These are phyloP conservation scores for Tetraneura akinire DNA, from an alignment of 1,140 invertebrate species.

Conservation along the genomic window DNA sequence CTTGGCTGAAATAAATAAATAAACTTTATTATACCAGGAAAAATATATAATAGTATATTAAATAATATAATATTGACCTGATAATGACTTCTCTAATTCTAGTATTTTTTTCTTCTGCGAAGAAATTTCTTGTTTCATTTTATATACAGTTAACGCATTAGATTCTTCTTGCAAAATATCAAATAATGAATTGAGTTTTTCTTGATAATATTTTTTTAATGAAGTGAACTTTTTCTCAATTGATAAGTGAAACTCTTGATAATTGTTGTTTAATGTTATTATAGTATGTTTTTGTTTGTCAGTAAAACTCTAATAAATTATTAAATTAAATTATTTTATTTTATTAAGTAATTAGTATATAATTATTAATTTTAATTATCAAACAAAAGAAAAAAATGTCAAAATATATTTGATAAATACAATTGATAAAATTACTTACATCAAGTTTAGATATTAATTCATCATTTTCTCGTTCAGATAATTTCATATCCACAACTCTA, in stretches of 20 bases:
- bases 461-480: constrained; percentile 38
- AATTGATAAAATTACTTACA: neutral
- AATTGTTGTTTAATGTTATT: constrained; percentile 11
- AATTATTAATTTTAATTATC: too few relatives aligned
- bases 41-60: neutral
- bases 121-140: constrained; percentile 14
- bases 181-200: constrained; percentile 19
- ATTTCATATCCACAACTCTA: constrained; percentile 36
- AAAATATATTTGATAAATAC: too few relatives aligned
- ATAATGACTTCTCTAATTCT: constrained; percentile 10
- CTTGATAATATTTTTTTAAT: constrained; percentile 40
- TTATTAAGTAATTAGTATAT: too few relatives aligned
- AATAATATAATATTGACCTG: neutral
- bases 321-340: neutral
- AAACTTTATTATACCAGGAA: neutral
- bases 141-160: constrained; percentile 19
- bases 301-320: neutral
- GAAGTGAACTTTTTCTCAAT: neutral
- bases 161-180: constrained; percentile 30
- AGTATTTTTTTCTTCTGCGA: constrained; percentile 29
- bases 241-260: constrained; percentile 37
- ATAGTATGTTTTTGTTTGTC: constrained; percentile 21
- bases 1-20: constrained; percentile 9
- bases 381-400: too few relatives aligned
- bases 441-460: constrained; percentile 43